Percentiles rank a stretch among this genome's conserved stretches.
Evolutionary conservation across 2,888 invertebrate species (phyloP).

Genomic region (Cryptophagus acutangulus): DNA sequence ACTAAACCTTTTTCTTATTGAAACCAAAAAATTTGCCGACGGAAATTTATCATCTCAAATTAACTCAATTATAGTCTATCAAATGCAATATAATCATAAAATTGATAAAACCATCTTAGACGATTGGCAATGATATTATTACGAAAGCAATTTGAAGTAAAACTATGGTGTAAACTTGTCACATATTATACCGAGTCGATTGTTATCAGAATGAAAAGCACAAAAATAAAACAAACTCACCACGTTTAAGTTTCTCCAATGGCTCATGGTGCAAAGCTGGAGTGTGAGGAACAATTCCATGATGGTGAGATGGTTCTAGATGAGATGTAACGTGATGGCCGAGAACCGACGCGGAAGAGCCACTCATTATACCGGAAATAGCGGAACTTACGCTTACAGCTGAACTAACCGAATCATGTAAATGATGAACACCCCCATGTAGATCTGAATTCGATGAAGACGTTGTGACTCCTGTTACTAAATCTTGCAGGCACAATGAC

Average conservation of each 20-base stretch:
- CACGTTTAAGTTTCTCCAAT: constrained; percentile 72
- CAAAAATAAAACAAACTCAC: constrained; percentile 54
- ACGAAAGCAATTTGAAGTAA: too few relatives aligned
- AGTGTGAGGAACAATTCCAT: constrained; percentile 58
- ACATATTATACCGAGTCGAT: too few relatives aligned
- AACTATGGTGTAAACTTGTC: too few relatives aligned
- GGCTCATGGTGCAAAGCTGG: constrained; percentile 62
- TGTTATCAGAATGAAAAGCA: too few relatives aligned
- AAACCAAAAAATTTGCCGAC: too few relatives aligned
- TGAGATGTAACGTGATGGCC: constrained; percentile 46
- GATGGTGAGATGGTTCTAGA: constrained; percentile 52
- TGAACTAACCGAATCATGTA: constrained; percentile 44
- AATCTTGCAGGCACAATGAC: constrained; percentile 69
- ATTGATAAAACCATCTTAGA: too few relatives aligned
- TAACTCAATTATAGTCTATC: too few relatives aligned
- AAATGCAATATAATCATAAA: too few relatives aligned
- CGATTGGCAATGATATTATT: too few relatives aligned
- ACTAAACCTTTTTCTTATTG: too few relatives aligned
- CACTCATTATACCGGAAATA: constrained; percentile 56
- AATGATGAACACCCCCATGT: constrained; percentile 52
- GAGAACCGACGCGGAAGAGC: constrained; percentile 47
- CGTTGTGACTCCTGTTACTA: constrained; percentile 57
- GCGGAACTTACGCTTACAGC: constrained; percentile 56
- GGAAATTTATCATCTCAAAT: too few relatives aligned
- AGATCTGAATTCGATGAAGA: constrained; percentile 51